Evolutionary conservation across 2,797 vertebrate genomes (phyloP), one percentile per base, ranked within the genome.

Genomic region (Urocyon cinereoargenteus): DNA sequence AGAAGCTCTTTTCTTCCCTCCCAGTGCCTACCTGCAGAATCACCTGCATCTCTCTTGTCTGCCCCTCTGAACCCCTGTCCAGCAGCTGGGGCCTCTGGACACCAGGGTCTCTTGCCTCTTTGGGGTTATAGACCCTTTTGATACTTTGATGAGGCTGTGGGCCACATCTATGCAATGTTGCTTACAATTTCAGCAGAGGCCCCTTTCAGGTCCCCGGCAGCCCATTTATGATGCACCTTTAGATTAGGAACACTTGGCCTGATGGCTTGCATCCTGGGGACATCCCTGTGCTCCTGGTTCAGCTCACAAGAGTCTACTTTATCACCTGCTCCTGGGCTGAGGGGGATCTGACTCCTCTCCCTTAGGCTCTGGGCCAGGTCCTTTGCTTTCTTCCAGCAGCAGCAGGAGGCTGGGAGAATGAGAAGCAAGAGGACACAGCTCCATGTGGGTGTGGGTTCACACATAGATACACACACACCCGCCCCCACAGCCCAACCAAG

Each of bases 321-420:
- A 0, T 77, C 77, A 49, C 28, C 73, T 28, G 62, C 53, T 64
- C 28, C 36, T 4, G 81, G 24, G 31, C 22, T 22, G 49, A 22
- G 8, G 28, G 36, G 24, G 66, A 15, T 24, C 78, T 1, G 28
- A 3, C 53, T 83, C 45, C 36, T 61, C 45, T 81, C 55, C 81
- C 82, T 49, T 7, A 61, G 75, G 79, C 86, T 28, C 55, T 9
- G 12, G 62, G 13, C 57, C 64, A 61, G 18, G 34, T 19, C 40
- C 53, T 84, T 34, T 49, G 84, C 82, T 91, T 78, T 85, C 72
- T 90, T 78, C 78, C 90, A 53, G 55, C 59, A 7, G 6, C 57
- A 16, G 13, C n/a, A 40, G n/a, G 55, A 70, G 72, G 31, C 57
- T 0, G 0, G 40, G 26, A 49, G 62, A 36, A 22, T 11, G 51